Evolutionary conservation across 2,797 vertebrate genomes (phyloP).

Genomic region (Poeciliopsis presidionis): DNA sequence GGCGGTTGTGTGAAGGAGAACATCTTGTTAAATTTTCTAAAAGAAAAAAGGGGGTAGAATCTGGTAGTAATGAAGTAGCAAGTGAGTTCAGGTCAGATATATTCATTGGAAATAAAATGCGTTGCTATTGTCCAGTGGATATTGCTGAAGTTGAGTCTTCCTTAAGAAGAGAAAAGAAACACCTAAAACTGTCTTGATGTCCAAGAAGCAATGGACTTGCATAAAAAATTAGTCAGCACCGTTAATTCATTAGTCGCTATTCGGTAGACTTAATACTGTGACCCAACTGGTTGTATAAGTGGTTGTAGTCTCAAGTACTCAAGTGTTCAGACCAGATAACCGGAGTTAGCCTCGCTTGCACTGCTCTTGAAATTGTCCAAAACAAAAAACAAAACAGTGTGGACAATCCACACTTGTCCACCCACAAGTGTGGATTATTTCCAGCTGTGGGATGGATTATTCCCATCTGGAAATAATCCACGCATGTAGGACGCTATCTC

Average conservation of each 20-base stretch:
- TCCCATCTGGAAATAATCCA: neutral
- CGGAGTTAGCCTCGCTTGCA: neutral
- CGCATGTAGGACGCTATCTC: neutral
- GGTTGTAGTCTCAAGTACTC: neutral
- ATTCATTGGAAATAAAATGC: neutral
- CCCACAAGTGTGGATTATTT: neutral
- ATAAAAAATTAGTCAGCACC: neutral
- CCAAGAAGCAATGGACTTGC: neutral
- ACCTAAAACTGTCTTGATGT: neutral
- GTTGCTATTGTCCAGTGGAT: neutral
- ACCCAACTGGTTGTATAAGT: too few relatives aligned
- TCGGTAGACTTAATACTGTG: neutral
- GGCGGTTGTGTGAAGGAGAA: too few relatives aligned
- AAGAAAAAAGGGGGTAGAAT: neutral
- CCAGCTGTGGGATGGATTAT: neutral
- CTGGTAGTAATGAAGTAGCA: neutral
- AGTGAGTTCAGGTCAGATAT: neutral
- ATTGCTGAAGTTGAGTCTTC: neutral
- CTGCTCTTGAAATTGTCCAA: neutral
- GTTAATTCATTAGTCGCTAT: neutral
- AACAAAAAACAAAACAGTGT: neutral
- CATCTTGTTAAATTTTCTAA: neutral
- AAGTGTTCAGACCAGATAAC: neutral
- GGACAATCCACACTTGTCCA: neutral
- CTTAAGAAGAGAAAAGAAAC: neutral